Conservation (phyloP, 2,888 invertebrate species). For the Hydraecia micacea region DNA sequence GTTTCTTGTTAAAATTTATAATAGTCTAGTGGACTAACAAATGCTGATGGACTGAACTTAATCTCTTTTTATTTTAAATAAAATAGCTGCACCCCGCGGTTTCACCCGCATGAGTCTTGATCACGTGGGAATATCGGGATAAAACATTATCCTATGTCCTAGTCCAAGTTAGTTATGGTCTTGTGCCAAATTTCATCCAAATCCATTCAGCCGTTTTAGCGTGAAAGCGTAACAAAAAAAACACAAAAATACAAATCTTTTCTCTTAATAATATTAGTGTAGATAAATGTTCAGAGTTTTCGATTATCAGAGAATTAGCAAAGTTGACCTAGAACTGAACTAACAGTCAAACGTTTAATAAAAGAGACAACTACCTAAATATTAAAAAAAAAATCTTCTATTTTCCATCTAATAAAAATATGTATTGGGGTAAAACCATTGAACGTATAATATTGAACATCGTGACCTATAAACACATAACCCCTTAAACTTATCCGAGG, state of each 20-base stretch:
- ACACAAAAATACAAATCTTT: background rate
- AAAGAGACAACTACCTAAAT: background rate
- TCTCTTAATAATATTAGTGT: no score
- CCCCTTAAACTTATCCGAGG: conserved; percentile 31
- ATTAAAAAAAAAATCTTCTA: background rate
- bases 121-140: no score
- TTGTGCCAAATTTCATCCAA: background rate
- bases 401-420: conserved; percentile 41
- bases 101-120: no score
- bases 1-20: conserved; percentile 13
- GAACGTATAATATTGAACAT: conserved; percentile 10
- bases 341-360: background rate
- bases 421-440: conserved; percentile 40
- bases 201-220: no score
- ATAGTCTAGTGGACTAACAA: background rate
- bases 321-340: background rate
- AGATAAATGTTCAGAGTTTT: background rate
- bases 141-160: no score
- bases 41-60: background rate
- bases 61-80: background rate
- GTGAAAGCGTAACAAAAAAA: background rate
- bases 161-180: no score
- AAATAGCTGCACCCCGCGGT: no score
- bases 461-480: conserved; percentile 51
- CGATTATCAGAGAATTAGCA: background rate